Evolutionary conservation across 1,140 invertebrate species (phyloP), one percentile per base, ranked within the genome.

Genomic region (Apis dorsata): DNA sequence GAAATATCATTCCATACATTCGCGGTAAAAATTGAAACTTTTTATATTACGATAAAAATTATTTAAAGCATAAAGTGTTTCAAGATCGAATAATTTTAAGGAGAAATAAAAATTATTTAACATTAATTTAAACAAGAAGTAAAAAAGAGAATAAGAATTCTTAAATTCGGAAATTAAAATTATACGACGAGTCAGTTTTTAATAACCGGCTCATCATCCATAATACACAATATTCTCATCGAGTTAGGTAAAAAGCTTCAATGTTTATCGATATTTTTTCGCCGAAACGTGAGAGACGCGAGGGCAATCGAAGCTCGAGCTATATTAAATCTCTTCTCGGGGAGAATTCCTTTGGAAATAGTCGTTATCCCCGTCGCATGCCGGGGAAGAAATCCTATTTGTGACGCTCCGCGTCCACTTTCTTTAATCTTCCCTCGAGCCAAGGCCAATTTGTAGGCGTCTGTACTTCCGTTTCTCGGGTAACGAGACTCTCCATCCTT

Each of bases 391-490:
- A 83, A 78, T 85, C 81, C 84, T 70, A 85, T 82, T 65, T 69
- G 9, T 24, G 66, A 71, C 28, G 44, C 53, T 57, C 7, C 62
- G 19, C 73, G 15, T 28, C 34, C 17, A 66, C 65, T 66, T 66
- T 66, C 65, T 66, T 66, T 44, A 44, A 66, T 85, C 72, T 73
- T 85, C 65, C 78, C 17, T 12, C 77, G 44, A 51, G 53, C 57
- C 44, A 49, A 62, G 66, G 62, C 71, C 84, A 85, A 86, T 86
- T 86, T 85, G 80, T 71, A 72, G 72, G 80, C 65, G 72, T 60
- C 77, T 78, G 44, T 70, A 28, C 49, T 82, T 70, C 74, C 73
- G 70, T n/a, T 79, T 79, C 77, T 17, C 24, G 28, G 77, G 70
- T 79, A 79, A 51, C 34, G 44, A 4, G 65, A 57, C 19, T n/a